phyloP scores from a whole-genome alignment of 2,888 invertebrate species.

The Nemoura dubitans region DNA sequence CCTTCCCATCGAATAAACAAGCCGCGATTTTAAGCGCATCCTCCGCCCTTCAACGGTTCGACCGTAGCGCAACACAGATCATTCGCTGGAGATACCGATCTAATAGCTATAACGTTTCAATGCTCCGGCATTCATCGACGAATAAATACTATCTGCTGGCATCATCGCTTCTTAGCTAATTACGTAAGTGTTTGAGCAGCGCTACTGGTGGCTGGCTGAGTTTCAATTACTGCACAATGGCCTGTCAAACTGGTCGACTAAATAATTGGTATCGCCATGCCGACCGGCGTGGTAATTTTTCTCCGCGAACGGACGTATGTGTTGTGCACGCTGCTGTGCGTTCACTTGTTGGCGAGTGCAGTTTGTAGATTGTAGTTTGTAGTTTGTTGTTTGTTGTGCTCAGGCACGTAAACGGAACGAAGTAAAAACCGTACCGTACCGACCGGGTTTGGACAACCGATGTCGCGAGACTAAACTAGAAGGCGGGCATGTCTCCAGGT shows the following conservation, averaged over 20 bases:
- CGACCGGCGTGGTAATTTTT: background rate
- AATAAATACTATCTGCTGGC: slow-evolving; percentile 7
- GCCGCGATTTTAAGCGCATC: background rate
- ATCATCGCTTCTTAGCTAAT: background rate
- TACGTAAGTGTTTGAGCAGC: background rate
- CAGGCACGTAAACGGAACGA: too few relatives aligned
- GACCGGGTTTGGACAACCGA: too few relatives aligned
- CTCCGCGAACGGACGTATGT: background rate
- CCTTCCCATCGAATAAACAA: too few relatives aligned
- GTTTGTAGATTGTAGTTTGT: too few relatives aligned
- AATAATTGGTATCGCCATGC: background rate
- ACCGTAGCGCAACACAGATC: background rate
- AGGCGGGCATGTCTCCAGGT: too few relatives aligned
- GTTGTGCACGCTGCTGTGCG: too few relatives aligned
- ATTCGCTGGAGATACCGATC: background rate
- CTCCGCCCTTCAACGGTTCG: background rate
- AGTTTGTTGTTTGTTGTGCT: too few relatives aligned
- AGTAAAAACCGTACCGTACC: too few relatives aligned
- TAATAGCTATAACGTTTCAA: background rate
- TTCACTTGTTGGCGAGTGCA: too few relatives aligned
- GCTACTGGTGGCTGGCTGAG: background rate
- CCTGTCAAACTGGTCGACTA: slow-evolving; percentile 2
- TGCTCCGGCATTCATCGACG: background rate
- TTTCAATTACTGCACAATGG: background rate
- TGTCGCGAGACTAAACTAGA: too few relatives aligned